Percentiles rank a stretch among this genome's conserved stretches.
phyloP scores from a whole-genome alignment of 1,140 invertebrate genomes.

The Cyrtorhinus lividipennis region DNA sequence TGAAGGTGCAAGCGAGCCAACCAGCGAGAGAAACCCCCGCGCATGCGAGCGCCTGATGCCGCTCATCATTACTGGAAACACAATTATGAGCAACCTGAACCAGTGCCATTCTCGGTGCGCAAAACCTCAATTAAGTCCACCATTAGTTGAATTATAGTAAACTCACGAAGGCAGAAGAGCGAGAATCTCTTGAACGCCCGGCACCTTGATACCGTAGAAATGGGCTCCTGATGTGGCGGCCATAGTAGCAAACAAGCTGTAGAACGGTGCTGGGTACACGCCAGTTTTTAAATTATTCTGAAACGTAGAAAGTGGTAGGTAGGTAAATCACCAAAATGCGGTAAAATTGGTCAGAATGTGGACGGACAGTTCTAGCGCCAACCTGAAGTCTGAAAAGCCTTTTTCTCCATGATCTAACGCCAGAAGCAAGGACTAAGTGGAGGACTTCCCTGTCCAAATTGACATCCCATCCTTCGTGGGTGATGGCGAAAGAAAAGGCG shows the following conservation, averaged over 20 bases:
- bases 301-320: conserved; percentile 28
- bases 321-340: too few species aligned
- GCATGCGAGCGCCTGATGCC: conserved; percentile 58
- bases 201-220: conserved; percentile 61
- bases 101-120: background rate
- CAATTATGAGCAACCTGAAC: background rate
- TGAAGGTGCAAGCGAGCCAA: conserved; percentile 68
- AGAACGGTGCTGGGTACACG: conserved; percentile 83
- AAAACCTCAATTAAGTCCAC: background rate
- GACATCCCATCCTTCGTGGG: conserved; percentile 93
- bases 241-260: conserved; percentile 67
- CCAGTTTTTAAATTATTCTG: conserved; percentile 92
- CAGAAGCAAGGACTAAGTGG: conserved; percentile 78
- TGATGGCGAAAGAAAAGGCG: conserved; percentile 93
- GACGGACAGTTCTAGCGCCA: too few species aligned
- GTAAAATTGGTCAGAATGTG: too few species aligned
- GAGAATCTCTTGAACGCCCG: conserved; percentile 48
- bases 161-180: conserved; percentile 49
- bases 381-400: conserved; percentile 72
- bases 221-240: conserved; percentile 62
- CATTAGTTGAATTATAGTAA: too few species aligned
- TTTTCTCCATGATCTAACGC: conserved; percentile 87
- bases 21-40: conserved; percentile 51
- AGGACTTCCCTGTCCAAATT: conserved; percentile 92
- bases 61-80: conserved; percentile 30